Base-by-base conservation (phyloP, 1,140 invertebrate species). In the Phocides pigmalion region DNA sequence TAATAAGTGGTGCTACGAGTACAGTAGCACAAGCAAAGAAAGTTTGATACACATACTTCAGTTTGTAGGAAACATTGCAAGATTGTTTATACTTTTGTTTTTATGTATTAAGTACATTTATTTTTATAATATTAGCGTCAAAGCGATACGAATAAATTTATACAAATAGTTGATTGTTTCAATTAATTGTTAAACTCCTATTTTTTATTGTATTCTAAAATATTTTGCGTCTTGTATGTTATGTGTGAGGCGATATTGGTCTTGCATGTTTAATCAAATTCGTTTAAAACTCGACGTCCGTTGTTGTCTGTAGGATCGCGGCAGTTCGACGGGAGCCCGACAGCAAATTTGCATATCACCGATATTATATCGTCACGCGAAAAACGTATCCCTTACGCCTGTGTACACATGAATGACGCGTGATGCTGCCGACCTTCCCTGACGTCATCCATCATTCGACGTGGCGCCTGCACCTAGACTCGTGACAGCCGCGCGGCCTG, bases 331-430 rank as follows among this genome's bases (percentile, higher is more conserved):
- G 73, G 63, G 70, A 76, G 68, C 62, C 72, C 74, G 84, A 80
- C 77, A 79, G 73, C 73, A 75, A 88, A 89, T 90, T 89, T 89
- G 88, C 88, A 90, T 90, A 89, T 89, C 88, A 88, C 88, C 88
- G 72, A 90, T 90, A 90, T 90, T 87, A 90, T 90, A 90, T 87
- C 87, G 85, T 89, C 88, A 89, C 84, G 81, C 85, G 88, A 90
- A 90, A 90, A 90, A 89, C 88, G 87, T 90, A 89, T 90, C 85
- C 88, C 88, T 88, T 89, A 89, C 88, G 88, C 81, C 85, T 89
- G 82, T 87, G 82, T 89, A 88, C 88, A 90, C 88, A 89, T 85
- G 88, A 90, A 89, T 89, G 88, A 90, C 88, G 88, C 85, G 88
- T 86, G 86, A 89, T 89, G 88, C 86, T 88, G 87, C 86, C 85